Evolutionary conservation across 2,113 vertebrate species (phyloP).

Genomic region (Semnornis frantzii): DNA sequence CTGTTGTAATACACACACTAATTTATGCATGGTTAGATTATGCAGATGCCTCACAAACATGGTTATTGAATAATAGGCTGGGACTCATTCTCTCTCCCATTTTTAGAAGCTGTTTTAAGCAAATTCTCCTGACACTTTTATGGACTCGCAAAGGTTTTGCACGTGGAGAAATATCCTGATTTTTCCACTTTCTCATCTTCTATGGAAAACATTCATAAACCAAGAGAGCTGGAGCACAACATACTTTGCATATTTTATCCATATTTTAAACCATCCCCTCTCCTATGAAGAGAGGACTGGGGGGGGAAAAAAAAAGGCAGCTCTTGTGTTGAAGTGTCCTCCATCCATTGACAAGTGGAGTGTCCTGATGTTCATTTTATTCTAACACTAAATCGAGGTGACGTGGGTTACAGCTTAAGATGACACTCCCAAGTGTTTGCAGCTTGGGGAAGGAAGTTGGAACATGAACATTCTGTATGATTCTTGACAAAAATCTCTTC

Average conservation of each 20-base stretch:
- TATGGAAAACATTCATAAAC: not conserved
- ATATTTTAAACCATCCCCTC: not conserved
- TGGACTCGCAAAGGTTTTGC: slow-evolving; percentile 53
- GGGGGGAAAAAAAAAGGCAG: not conserved
- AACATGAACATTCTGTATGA: fast-evolving
- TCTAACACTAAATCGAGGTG: not conserved
- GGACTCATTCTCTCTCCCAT: slow-evolving; percentile 66
- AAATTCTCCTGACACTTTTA: slow-evolving; percentile 62
- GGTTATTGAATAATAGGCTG: slow-evolving; percentile 90
- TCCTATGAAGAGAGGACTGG: not conserved
- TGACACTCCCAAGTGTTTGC: not conserved
- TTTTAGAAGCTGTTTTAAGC: slow-evolving; percentile 72
- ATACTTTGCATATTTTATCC: not conserved
- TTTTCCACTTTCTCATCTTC: slow-evolving; percentile 11
- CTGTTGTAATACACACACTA: slow-evolving; percentile 98
- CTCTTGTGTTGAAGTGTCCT: not conserved
- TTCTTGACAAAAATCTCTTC: not conserved
- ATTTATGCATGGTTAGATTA: slow-evolving; percentile 98
- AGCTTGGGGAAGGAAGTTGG: not conserved
- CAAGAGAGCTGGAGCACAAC: not conserved
- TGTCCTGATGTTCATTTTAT: fast-evolving
- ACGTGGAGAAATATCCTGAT: not conserved
- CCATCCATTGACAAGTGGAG: fast-evolving
- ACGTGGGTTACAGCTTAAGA: fast-evolving
- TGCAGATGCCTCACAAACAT: slow-evolving; percentile 87